phyloP scores from a whole-genome alignment of 1,140 invertebrate species.

The Euura saliciscinereae region DNA sequence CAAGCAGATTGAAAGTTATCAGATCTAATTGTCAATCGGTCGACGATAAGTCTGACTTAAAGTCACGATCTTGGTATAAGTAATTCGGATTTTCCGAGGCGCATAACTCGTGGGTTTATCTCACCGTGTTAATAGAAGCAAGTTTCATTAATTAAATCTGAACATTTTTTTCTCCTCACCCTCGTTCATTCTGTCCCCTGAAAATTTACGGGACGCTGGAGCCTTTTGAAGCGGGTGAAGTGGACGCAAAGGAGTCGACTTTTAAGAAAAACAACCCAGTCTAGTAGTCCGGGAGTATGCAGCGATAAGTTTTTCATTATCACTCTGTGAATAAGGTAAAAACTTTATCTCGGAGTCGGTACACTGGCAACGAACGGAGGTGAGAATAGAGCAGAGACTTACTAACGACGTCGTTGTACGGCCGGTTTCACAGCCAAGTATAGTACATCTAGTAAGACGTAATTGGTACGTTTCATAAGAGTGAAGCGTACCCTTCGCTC shows the following conservation, averaged over 20 bases:
- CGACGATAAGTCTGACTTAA: too few species aligned
- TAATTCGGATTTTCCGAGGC: too few species aligned
- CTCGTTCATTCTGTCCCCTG: not conserved
- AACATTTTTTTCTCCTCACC: not conserved
- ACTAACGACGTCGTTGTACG: not conserved
- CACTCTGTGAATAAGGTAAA: not conserved
- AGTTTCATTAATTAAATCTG: too few species aligned
- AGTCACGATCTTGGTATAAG: too few species aligned
- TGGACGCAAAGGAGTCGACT: not conserved
- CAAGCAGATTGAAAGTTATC: too few species aligned
- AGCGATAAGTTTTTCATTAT: conserved; percentile 5
- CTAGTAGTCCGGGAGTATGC: not conserved
- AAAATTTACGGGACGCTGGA: not conserved
- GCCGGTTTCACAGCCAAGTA: not conserved
- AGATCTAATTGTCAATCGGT: too few species aligned
- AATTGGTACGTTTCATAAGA: not conserved
- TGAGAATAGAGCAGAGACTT: not conserved
- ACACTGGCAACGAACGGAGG: not conserved
- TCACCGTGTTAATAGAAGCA: too few species aligned
- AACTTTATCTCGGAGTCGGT: not conserved
- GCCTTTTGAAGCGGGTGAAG: not conserved
- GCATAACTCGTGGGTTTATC: too few species aligned
- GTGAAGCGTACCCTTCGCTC: not conserved
- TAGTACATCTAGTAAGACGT: not conserved
- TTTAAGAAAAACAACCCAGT: not conserved